Evolutionary conservation across 1,140 invertebrate genomes (phyloP).

Genomic region (Sitobion miscanthi): DNA sequence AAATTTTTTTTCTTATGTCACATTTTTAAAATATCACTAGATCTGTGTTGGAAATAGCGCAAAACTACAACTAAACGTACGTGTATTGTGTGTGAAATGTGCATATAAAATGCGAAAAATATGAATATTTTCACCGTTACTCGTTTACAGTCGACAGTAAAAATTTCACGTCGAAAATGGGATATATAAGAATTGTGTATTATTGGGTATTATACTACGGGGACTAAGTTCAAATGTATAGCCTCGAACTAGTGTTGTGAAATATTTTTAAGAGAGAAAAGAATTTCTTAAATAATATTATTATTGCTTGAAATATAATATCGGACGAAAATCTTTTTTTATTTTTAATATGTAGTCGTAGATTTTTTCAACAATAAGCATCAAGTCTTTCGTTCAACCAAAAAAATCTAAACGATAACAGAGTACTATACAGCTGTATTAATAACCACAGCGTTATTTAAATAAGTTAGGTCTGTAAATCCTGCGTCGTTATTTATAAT

Average conservation of each 20-base stretch:
- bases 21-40: background rate
- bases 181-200: background rate
- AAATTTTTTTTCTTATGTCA: background rate
- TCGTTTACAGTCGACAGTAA: background rate
- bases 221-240: background rate
- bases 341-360: background rate
- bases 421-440: background rate
- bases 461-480: background rate
- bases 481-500: background rate
- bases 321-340: background rate
- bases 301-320: background rate
- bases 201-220: background rate
- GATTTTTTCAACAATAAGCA: background rate
- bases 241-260: background rate
- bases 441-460: background rate
- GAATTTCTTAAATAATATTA: constrained; percentile 18
- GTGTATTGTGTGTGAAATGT: background rate
- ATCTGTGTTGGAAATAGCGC: background rate
- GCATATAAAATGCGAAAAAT: background rate
- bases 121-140: background rate
- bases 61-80: background rate
- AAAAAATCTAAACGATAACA: background rate
- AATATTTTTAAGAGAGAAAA: background rate
- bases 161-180: background rate
- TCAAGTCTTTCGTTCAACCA: background rate